Evolutionary conservation across 2,888 invertebrate species (phyloP).

Genomic region (Bruchidius siliquastri): DNA sequence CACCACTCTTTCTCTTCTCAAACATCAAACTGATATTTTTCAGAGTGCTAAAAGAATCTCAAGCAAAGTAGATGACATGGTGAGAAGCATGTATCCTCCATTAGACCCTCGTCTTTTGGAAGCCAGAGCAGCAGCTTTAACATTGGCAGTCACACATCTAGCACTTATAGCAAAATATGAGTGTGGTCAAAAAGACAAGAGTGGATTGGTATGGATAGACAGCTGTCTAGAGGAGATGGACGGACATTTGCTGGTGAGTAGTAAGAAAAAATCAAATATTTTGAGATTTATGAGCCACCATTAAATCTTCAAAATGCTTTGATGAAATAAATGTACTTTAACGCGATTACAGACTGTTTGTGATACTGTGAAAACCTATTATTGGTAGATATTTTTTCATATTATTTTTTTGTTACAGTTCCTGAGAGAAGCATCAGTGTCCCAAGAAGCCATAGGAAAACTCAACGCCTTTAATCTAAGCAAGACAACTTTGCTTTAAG

Average conservation of each 20-base stretch:
- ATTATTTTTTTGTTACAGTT: conserved; percentile 37
- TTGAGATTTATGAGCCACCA: no score
- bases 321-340: no score
- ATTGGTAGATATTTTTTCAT: no score
- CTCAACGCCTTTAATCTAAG: conserved; percentile 38
- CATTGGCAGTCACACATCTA: conserved; percentile 63
- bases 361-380: no score
- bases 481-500: conserved; percentile 9
- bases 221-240: conserved; percentile 62
- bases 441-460: conserved; percentile 48
- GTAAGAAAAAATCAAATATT: background rate
- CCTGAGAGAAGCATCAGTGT: conserved; percentile 51
- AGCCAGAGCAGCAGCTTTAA: conserved; percentile 62
- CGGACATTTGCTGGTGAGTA: conserved; percentile 54
- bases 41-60: conserved; percentile 62
- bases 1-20: no score
- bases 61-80: conserved; percentile 66
- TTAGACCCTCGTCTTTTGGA: conserved; percentile 64
- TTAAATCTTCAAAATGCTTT: no score
- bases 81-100: conserved; percentile 66
- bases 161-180: conserved; percentile 61
- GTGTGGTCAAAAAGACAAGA: conserved; percentile 49
- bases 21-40: conserved; percentile 14
- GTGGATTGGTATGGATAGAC: conserved; percentile 56
- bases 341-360: no score